Conservation (phyloP, 2,113 vertebrate species). For the Odontesthes bonariensis region DNA sequence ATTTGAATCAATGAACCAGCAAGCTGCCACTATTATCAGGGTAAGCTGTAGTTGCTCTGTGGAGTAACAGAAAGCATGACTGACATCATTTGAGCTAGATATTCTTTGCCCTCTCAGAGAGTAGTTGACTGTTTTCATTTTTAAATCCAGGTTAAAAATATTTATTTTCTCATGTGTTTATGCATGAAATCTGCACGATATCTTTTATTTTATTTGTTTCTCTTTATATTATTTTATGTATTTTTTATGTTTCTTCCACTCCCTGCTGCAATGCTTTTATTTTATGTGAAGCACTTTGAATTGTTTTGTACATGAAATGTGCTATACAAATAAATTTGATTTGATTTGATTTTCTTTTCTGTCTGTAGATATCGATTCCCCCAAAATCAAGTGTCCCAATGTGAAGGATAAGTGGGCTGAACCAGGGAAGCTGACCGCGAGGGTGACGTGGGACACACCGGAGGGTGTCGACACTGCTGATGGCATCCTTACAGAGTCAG, state of each 20-base stretch:
- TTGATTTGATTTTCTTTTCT: neutral
- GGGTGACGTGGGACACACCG: conserved; percentile 94
- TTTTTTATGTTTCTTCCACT: too few relatives aligned
- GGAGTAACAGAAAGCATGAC: neutral
- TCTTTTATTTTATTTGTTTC: too few relatives aligned
- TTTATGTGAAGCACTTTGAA: too few relatives aligned
- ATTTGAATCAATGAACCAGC: too few relatives aligned
- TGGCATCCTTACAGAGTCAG: conserved; percentile 97
- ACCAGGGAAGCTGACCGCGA: conserved; percentile 93
- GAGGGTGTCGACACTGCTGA: conserved; percentile 96
- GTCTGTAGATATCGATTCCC: conserved; percentile 88
- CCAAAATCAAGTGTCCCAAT: conserved; percentile 94
- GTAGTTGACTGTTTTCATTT: too few relatives aligned
- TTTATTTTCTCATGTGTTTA: too few relatives aligned
- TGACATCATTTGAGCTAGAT: neutral
- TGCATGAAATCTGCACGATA: too few relatives aligned
- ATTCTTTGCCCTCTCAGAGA: neutral
- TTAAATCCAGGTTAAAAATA: neutral
- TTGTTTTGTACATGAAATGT: too few relatives aligned
- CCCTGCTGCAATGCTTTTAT: too few relatives aligned
- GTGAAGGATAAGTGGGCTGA: conserved; percentile 94
- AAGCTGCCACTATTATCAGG: neutral
- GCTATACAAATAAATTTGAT: too few relatives aligned
- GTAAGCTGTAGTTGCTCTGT: neutral
- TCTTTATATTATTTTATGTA: too few relatives aligned